Evolutionary conservation across 2,888 invertebrate genomes (phyloP).

Genomic region (Polydrusus tereticollis): DNA sequence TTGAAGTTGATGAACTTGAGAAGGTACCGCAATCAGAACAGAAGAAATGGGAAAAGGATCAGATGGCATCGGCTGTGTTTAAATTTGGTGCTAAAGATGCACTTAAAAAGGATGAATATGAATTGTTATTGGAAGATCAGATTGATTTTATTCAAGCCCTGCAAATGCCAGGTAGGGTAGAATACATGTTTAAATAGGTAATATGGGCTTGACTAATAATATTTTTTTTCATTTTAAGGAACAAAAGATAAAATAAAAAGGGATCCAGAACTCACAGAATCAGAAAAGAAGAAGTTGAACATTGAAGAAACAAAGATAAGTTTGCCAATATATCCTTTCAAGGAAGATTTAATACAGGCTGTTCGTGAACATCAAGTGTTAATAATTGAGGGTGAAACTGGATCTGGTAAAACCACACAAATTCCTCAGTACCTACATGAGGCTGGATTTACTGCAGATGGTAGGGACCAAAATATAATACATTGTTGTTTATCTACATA

Average conservation of each 20-base stretch:
- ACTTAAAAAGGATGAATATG: conserved; percentile 83
- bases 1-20: conserved; percentile 90
- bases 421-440: conserved; percentile 98
- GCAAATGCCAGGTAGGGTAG: conserved; percentile 76
- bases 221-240: conserved; percentile 45
- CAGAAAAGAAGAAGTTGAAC: conserved; percentile 80
- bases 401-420: conserved; percentile 99
- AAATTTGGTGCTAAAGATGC: conserved; percentile 95
- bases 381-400: conserved; percentile 98
- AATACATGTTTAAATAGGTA: background rate
- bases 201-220: background rate
- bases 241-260: conserved; percentile 68
- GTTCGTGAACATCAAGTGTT: conserved; percentile 90
- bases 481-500: background rate
- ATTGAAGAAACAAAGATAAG: conserved; percentile 94
- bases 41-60: conserved; percentile 98
- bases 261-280: conserved; percentile 75
- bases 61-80: conserved; percentile 92
- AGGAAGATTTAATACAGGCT: conserved; percentile 89
- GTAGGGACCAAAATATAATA: conserved; percentile 55
- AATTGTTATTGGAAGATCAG: conserved; percentile 93
- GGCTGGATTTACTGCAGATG: conserved; percentile 87
- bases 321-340: conserved; percentile 94
- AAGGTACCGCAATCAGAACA: conserved; percentile 87
- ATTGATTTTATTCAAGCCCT: conserved; percentile 97